phyloP scores from a whole-genome alignment of 2,888 invertebrate genomes.

The Erpobdella octoculata region DNA sequence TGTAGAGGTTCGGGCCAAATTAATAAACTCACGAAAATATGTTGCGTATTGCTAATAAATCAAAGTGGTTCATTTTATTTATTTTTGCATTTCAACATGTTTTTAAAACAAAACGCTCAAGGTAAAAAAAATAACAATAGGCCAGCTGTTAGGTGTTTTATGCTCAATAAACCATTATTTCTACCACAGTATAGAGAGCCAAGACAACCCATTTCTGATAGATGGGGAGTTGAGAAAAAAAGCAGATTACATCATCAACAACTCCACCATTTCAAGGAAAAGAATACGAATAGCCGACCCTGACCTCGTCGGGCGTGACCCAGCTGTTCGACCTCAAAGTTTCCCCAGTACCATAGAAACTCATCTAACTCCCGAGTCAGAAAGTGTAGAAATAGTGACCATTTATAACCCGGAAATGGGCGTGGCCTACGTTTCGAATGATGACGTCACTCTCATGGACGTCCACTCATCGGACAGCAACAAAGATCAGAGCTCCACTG shows the following conservation, averaged over 20 bases:
- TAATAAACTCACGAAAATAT: too few species aligned
- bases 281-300: slow-evolving; percentile 45
- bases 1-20: too few species aligned
- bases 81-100: too few species aligned
- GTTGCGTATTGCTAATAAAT: too few species aligned
- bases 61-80: too few species aligned
- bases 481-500: neutral
- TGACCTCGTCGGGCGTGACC: slow-evolving; percentile 29
- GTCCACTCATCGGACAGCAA: neutral
- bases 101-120: too few species aligned
- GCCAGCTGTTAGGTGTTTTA: neutral
- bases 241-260: slow-evolving; percentile 88
- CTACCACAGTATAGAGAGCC: slow-evolving; percentile 62
- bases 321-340: too few species aligned
- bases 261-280: slow-evolving; percentile 48
- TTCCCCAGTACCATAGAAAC: neutral
- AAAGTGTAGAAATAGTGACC: neutral
- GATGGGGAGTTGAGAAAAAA: slow-evolving; percentile 88
- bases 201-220: slow-evolving; percentile 94
- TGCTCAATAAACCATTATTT: neutral
- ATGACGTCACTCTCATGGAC: neutral
- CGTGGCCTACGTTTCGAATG: neutral
- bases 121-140: too few species aligned
- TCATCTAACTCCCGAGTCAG: neutral
- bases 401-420: neutral